Base-by-base conservation (phyloP, 2,888 invertebrate genomes). In the Fragum sueziense region DNA sequence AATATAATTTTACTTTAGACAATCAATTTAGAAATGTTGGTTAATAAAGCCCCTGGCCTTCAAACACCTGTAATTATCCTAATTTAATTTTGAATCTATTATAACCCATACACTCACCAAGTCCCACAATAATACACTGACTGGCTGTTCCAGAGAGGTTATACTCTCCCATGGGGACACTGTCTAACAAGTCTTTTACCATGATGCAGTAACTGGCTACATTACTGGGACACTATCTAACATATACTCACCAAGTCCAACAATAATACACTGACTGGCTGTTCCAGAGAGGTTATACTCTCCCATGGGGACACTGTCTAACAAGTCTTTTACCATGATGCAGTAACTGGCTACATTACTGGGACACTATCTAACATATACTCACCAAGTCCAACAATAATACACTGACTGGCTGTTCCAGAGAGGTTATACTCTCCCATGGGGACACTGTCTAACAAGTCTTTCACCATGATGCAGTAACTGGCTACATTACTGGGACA, bases 31-130 rank as follows among this genome's bases (percentile, higher is more conserved):
- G n/a, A n/a, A n/a, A n/a, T n/a, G n/a, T n/a, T n/a, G n/a, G n/a
- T n/a, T n/a, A n/a, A n/a, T n/a, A n/a, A n/a, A n/a, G n/a, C n/a
- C n/a, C n/a, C n/a, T n/a, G n/a, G n/a, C n/a, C n/a, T n/a, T n/a
- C n/a, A n/a, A n/a, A n/a, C n/a, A n/a, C n/a, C n/a, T n/a, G n/a
- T n/a, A n/a, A n/a, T n/a, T n/a, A n/a, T n/a, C n/a, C n/a, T n/a
- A n/a, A n/a, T n/a, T n/a, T n/a, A n/a, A n/a, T n/a, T n/a, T n/a
- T n/a, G n/a, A n/a, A n/a, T n/a, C n/a, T n/a, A n/a, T n/a, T n/a
- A n/a, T n/a, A n/a, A n/a, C n/a, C n/a, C n/a, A n/a, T 54, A 11
- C 25, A 74, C 84, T 51, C 62, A 87, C 87, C 86, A 17, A 87
- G 74, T 29, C 76, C 79, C 20, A 52, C 69, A 11, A 87, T 51